A percentile compares a stretch with the other conserved stretches of the same genome.
These are phyloP conservation scores for Myiotriccus ornatus DNA, from an alignment of 2,797 vertebrate species.

Conservation along the genomic window DNA sequence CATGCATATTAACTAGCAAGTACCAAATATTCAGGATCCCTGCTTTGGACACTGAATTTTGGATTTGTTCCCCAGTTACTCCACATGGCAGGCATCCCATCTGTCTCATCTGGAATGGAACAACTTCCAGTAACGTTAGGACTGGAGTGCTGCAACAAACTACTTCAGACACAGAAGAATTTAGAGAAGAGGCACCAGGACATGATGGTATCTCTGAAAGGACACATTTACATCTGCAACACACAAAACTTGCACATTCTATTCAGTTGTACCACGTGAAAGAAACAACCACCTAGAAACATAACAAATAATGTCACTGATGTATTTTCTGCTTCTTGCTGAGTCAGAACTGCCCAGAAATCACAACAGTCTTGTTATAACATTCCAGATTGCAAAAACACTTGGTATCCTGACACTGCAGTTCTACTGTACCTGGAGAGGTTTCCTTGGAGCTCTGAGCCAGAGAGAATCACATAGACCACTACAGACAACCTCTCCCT, in stretches of 20 bases:
- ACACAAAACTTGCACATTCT: not conserved
- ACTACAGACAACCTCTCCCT: not conserved
- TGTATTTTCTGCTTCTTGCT: not conserved
- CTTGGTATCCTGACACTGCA: not conserved
- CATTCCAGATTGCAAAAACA: not conserved
- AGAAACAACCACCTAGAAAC: not conserved
- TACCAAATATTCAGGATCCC: not conserved
- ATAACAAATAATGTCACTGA: not conserved
- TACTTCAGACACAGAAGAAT: not conserved
- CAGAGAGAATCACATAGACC: not conserved
- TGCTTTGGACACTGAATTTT: fast-evolving
- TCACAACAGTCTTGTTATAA: not conserved
- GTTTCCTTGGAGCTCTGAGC: not conserved
- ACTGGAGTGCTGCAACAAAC: not conserved
- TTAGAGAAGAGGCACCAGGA: not conserved
- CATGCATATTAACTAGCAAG: not conserved
- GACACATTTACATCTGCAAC: not conserved
- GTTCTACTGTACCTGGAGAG: not conserved
- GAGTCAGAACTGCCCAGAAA: not conserved
- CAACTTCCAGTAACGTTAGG: not conserved
- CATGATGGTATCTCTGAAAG: not conserved
- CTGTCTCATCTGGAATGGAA: not conserved
- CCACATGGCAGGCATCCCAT: not conserved
- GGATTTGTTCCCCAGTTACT: fast-evolving
- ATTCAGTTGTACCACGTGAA: not conserved